phyloP scores from a whole-genome alignment of 2,888 invertebrate genomes.

The Acrobasis repandana region DNA sequence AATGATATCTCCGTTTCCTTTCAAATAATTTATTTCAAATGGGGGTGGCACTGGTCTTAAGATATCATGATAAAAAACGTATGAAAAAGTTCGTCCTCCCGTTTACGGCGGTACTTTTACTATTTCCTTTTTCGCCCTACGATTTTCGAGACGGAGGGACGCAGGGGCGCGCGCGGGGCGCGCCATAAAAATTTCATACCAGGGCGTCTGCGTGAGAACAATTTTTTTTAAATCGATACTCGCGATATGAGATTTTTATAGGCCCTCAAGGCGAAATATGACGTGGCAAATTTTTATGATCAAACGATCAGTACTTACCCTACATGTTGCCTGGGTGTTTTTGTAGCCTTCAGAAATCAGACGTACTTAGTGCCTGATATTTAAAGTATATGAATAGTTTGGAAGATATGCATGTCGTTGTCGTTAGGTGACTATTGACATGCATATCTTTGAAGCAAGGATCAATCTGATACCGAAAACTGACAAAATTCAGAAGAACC shows the following conservation, averaged over 20 bases:
- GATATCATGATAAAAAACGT: background rate
- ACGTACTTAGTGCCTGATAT: too few species aligned
- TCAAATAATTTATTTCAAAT: too few species aligned
- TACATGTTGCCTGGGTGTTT: too few species aligned
- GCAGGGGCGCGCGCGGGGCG: constrained; percentile 41
- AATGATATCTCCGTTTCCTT: too few species aligned
- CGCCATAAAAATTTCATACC: constrained; percentile 68
- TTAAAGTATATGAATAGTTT: too few species aligned
- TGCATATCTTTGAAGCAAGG: too few species aligned
- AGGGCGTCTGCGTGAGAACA: constrained; percentile 57
- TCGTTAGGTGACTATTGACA: too few species aligned
- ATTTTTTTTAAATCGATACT: constrained; percentile 49
- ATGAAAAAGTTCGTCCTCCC: background rate
- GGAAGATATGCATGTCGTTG: too few species aligned
- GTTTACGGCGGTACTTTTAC: constrained; percentile 3
- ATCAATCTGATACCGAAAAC: too few species aligned
- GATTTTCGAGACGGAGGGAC: constrained; percentile 39
- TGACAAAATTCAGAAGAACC: too few species aligned
- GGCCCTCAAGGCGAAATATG: background rate
- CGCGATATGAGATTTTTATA: constrained; percentile 26
- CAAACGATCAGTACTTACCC: too few species aligned
- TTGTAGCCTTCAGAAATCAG: too few species aligned
- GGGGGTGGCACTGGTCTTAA: background rate
- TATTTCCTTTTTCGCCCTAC: constrained; percentile 35
- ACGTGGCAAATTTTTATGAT: background rate